Base-by-base conservation (phyloP, 2,888 invertebrate genomes). In the Leptopilina syphax region DNA sequence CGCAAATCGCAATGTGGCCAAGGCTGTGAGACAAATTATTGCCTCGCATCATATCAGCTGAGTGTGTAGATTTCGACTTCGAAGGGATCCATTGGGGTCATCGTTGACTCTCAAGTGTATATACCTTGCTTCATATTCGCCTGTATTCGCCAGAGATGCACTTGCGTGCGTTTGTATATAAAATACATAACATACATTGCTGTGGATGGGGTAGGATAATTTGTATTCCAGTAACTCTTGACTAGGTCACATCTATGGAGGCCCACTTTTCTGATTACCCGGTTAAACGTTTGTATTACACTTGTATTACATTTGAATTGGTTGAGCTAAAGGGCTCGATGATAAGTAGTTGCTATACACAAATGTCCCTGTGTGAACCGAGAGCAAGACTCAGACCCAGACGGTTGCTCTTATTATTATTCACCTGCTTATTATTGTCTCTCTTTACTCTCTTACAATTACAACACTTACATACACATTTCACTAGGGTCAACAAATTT, bases 201-300 rank as follows among this genome's bases (percentile, higher is more conserved):
- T 2, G 12, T n/a, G 60, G 82, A 44, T 82, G 81, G 83, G 83
- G 81, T 82, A 84, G 86, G 84, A 86, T 88, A 89, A 90, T 90
- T 90, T 90, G 86, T 90, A 89, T 89, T 90, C 90, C 86, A 89
- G 89, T 89, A 90, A 88, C 89, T 88, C 88, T 89, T 87, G 89
- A 90, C 90, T 90, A 90, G 89, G 89, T 90, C 90, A 90, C 89
- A 88, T 88, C 88, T 86, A 87, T 87, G 87, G 87, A 89, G 89
- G 86, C 88, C 87, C 89, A 88, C 89, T 90, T 90, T 90, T 89
- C 87, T 90, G 89, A 90, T 89, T 90, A 89, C 88, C 73, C 87
- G 87, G 86, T 88, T 89, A 89, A 88, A 85, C 88, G 87, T 87
- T 88, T 87, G 87, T 85, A 88, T 87, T 88, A 88, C 83, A 85